These are phyloP conservation scores for Drosophila anomelani DNA, from an alignment of 2,888 invertebrate genomes.

Conservation along the genomic window DNA sequence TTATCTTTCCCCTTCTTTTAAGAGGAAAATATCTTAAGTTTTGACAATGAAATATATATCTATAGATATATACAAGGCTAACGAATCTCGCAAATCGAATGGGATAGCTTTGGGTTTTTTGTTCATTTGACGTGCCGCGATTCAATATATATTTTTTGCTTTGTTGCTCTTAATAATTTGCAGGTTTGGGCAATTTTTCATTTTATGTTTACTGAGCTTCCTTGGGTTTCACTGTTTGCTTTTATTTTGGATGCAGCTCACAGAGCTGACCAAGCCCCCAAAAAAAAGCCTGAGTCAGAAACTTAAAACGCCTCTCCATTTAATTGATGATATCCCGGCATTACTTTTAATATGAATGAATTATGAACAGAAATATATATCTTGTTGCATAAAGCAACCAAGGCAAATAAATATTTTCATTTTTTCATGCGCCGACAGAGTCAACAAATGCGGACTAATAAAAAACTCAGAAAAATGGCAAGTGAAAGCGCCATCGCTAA, in stretches of 20 bases:
- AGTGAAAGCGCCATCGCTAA: slow-evolving; percentile 66
- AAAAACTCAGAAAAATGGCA: slow-evolving; percentile 46
- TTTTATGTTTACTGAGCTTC: slow-evolving; percentile 46
- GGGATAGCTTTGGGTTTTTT: slow-evolving; percentile 14
- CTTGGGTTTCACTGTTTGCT: slow-evolving; percentile 44
- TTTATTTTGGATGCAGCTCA: slow-evolving; percentile 15
- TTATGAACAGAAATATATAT: slow-evolving; percentile 17
- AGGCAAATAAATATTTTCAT: slow-evolving; percentile 13
- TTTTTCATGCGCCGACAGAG: slow-evolving; percentile 13
- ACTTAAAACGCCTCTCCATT: slow-evolving; percentile 9
- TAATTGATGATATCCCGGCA: slow-evolving; percentile 46
- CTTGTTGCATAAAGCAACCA: slow-evolving; percentile 3
- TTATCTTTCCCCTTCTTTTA: slow-evolving; percentile 25
- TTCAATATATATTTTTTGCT: slow-evolving; percentile 33
- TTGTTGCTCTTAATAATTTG: slow-evolving; percentile 66
- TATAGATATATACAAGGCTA: slow-evolving; percentile 26
- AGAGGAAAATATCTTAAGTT: slow-evolving; percentile 43
- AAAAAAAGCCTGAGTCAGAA: not conserved
- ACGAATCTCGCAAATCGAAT: slow-evolving; percentile 39
- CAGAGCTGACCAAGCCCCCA: slow-evolving; percentile 20
- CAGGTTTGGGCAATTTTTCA: slow-evolving; percentile 67
- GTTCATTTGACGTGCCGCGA: slow-evolving; percentile 37
- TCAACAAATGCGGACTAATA: slow-evolving; percentile 6
- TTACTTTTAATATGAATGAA: slow-evolving; percentile 23
- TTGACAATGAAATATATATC: slow-evolving; percentile 25